Evolutionary conservation across 2,888 invertebrate genomes (phyloP).

Genomic region (Lycia hirtaria): DNA sequence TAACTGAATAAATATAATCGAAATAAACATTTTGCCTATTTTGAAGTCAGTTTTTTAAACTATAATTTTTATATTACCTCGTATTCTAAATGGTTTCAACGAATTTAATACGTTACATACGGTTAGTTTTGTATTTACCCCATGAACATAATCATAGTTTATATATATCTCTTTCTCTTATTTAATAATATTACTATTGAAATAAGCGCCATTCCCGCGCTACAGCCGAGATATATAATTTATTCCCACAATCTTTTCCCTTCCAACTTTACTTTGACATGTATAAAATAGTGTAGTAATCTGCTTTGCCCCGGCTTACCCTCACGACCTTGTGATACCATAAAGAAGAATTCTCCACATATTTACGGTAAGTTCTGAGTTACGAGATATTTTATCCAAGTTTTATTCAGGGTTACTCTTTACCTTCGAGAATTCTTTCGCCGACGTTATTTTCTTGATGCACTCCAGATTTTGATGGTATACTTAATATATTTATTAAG

Average conservation of each 20-base stretch:
- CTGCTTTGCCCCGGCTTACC: slow-evolving; percentile 30
- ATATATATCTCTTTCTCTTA: no score
- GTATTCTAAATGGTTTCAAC: no score
- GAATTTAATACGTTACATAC: no score
- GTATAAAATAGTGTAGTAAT: slow-evolving; percentile 44
- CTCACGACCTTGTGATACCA: slow-evolving; percentile 41
- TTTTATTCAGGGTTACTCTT: slow-evolving; percentile 31
- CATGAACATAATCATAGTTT: no score
- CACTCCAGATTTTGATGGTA: no score
- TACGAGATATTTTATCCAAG: slow-evolving; percentile 31
- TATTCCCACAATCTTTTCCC: slow-evolving; percentile 45
- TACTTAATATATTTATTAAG: no score
- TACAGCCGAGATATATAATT: slow-evolving; percentile 39
- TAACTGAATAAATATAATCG: no score
- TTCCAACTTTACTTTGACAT: slow-evolving; percentile 46
- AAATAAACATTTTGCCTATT: no score
- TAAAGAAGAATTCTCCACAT: slow-evolving; percentile 43
- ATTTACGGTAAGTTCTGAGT: slow-evolving; percentile 41
- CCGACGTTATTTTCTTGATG: slow-evolving; percentile 18
- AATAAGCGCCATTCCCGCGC: slow-evolving; percentile 33
- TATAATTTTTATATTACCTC: no score
- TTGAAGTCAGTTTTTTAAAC: no score
- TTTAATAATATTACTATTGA: no score
- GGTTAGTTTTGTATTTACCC: no score
- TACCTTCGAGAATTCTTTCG: slow-evolving; percentile 25